A percentile compares a stretch with the other conserved stretches of the same genome.
Conservation (phyloP, 2,113 vertebrate genomes). For the Syngnathoides biaculeatus region DNA sequence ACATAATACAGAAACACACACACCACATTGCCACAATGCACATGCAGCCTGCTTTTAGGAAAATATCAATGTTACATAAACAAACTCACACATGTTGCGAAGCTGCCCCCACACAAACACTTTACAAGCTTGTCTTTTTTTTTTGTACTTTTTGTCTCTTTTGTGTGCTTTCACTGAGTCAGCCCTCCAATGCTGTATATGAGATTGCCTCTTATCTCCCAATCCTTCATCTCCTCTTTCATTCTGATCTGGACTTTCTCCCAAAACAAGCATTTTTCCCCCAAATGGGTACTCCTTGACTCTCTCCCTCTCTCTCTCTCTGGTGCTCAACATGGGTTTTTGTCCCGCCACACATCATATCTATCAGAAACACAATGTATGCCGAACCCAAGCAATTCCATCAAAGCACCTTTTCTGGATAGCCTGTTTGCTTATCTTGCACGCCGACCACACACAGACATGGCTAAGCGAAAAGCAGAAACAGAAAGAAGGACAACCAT, state of each 20-base stretch:
- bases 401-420: conserved; percentile 47
- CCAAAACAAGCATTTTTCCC: conserved; percentile 20
- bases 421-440: conserved; percentile 21
- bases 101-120: conserved; percentile 30
- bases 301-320: conserved; percentile 24
- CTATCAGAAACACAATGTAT: conserved; percentile 32
- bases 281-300: conserved; percentile 26
- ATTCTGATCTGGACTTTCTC: conserved; percentile 25
- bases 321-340: conserved; percentile 31
- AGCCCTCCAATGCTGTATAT: not conserved
- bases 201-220: conserved; percentile 6
- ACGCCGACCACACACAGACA: conserved; percentile 47
- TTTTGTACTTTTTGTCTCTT: conserved; percentile 6
- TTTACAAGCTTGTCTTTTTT: not conserved
- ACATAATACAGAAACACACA: not conserved
- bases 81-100: conserved; percentile 19
- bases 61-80: conserved; percentile 13
- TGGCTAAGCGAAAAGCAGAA: conserved; percentile 25
- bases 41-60: not conserved
- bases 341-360: conserved; percentile 32
- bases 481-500: conserved; percentile 17
- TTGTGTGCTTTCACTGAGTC: conserved; percentile 18
- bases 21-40: not conserved
- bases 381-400: conserved; percentile 32
- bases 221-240: conserved; percentile 16